These are phyloP conservation scores for Halichoeres trimaculatus DNA, from an alignment of 2,113 vertebrate species.

Conservation along the genomic window DNA sequence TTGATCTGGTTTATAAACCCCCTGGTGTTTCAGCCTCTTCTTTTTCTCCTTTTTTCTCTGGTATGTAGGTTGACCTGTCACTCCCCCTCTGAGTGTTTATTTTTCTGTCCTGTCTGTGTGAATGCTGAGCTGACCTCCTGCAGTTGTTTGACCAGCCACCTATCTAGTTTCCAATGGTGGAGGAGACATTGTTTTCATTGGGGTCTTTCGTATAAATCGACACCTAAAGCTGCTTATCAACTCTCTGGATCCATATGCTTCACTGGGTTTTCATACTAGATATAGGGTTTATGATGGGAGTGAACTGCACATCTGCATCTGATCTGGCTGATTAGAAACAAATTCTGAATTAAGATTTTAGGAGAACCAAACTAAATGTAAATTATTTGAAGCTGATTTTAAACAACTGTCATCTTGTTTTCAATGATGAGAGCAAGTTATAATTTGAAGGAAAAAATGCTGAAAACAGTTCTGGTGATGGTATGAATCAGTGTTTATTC, in stretches of 20 bases:
- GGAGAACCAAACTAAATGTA: neutral
- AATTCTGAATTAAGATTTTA: neutral
- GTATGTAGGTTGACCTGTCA: neutral
- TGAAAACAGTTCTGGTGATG: neutral
- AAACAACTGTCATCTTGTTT: neutral
- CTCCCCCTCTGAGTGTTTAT: neutral
- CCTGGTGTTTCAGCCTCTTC: neutral
- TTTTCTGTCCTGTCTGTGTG: neutral
- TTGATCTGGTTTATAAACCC: neutral
- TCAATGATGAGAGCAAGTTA: neutral
- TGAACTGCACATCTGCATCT: too few species aligned
- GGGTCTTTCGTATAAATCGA: too few species aligned
- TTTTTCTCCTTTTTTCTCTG: neutral
- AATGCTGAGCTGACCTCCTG: neutral
- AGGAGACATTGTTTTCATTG: too few species aligned
- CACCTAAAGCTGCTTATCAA: neutral
- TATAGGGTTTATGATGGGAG: too few species aligned
- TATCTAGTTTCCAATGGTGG: too few species aligned
- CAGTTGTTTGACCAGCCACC: neutral
- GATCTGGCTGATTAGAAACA: too few species aligned
- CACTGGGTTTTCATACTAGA: neutral
- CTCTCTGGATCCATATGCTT: neutral
- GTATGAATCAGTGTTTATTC: neutral
- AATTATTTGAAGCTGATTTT: neutral
- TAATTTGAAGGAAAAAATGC: too few species aligned